phyloP scores from a whole-genome alignment of 64 coral and sea anemone species.

The Montipora efflorescens region DNA sequence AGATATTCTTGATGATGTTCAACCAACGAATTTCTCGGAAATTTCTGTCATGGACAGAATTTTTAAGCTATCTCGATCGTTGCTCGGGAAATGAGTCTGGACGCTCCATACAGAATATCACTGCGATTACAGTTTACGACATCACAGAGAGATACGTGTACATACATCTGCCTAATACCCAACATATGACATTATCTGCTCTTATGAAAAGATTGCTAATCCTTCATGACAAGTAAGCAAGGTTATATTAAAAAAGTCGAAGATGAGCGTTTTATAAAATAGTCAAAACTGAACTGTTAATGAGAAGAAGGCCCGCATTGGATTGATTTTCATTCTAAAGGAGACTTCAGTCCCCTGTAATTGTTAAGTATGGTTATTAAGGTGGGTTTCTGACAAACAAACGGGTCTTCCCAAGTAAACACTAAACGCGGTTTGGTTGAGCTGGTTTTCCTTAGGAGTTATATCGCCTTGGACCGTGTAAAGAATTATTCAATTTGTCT shows the following conservation, averaged over 20 bases:
- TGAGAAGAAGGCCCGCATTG: background rate
- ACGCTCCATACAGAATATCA: background rate
- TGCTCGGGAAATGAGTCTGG: slow-evolving; percentile 18
- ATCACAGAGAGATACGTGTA: background rate
- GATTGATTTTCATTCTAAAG: slow-evolving; percentile 10
- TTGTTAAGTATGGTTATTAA: too few relatives aligned
- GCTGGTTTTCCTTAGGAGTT: too few relatives aligned
- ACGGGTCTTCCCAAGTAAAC: too few relatives aligned
- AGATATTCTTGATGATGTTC: slow-evolving; percentile 18
- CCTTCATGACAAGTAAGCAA: slow-evolving; percentile 30
- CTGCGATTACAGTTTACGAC: background rate
- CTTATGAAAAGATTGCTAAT: background rate
- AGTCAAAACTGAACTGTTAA: background rate
- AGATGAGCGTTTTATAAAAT: background rate
- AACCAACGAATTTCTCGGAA: slow-evolving; percentile 31
- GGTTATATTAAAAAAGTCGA: background rate
- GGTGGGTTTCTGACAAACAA: too few relatives aligned
- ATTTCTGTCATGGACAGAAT: slow-evolving; percentile 44
- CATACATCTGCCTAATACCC: background rate
- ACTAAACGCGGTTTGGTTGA: too few relatives aligned
- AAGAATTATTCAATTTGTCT: too few relatives aligned
- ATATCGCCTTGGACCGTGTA: too few relatives aligned
- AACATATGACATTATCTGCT: slow-evolving; percentile 7
- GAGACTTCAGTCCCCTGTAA: background rate
- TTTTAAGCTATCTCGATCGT: slow-evolving; percentile 33